phyloP scores from a whole-genome alignment of 2,888 invertebrate genomes.

The Eupithecia subfuscata region DNA sequence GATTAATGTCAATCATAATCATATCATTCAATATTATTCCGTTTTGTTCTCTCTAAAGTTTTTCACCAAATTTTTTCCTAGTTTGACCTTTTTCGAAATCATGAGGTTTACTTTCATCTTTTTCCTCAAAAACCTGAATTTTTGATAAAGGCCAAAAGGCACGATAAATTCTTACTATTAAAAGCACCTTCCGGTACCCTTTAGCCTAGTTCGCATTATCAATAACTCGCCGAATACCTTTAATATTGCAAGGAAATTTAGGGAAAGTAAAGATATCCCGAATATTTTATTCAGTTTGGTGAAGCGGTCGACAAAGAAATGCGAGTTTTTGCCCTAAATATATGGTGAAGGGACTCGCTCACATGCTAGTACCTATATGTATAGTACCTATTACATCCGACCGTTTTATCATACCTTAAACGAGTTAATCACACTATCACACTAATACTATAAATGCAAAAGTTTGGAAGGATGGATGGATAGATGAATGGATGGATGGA shows the following conservation, averaged over 20 bases:
- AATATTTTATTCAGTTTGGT: slow-evolving; percentile 80
- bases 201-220: slow-evolving; percentile 56
- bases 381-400: too few species aligned
- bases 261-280: slow-evolving; percentile 72
- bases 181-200: slow-evolving; percentile 42
- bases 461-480: too few species aligned
- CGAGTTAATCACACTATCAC: too few species aligned
- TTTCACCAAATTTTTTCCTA: not conserved
- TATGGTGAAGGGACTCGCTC: slow-evolving; percentile 61
- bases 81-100: not conserved
- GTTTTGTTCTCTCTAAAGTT: not conserved
- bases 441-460: too few species aligned
- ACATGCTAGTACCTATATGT: slow-evolving; percentile 37
- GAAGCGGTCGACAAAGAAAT: slow-evolving; percentile 81
- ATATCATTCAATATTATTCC: not conserved
- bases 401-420: too few species aligned
- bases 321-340: slow-evolving; percentile 77
- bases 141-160: slow-evolving; percentile 18
- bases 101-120: not conserved
- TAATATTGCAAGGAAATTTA: slow-evolving; percentile 67
- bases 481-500: too few species aligned
- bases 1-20: not conserved
- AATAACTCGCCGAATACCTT: slow-evolving; percentile 64
- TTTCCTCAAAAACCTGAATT: not conserved
- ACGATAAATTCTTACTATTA: slow-evolving; percentile 34